Percentiles rank a stretch among this genome's conserved stretches.
phyloP scores from a whole-genome alignment of 2,888 invertebrate genomes.

The Erannis defoliaria region DNA sequence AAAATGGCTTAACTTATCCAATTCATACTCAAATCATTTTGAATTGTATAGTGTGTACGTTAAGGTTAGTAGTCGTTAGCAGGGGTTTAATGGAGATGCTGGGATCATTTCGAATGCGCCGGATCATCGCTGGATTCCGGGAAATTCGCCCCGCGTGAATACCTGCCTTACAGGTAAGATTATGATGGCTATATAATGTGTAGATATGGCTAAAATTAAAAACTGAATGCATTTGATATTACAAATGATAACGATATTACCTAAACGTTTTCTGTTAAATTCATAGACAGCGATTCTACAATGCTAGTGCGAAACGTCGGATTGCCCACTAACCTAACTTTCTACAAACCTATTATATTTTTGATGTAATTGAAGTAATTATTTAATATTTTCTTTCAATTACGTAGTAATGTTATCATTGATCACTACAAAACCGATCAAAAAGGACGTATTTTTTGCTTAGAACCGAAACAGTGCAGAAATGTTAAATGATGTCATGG shows the following conservation, averaged over 20 bases:
- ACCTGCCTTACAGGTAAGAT: slow-evolving; percentile 83
- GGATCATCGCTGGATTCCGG: slow-evolving; percentile 86
- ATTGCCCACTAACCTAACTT: too few species aligned
- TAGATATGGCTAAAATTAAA: slow-evolving; percentile 55
- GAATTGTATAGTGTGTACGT: slow-evolving; percentile 24
- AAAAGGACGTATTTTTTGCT: too few species aligned
- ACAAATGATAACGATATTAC: not conserved
- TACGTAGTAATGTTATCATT: too few species aligned
- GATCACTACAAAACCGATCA: too few species aligned
- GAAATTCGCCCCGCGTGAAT: slow-evolving; percentile 85
- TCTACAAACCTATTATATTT: too few species aligned
- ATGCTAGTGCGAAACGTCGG: too few species aligned
- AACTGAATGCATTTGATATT: not conserved
- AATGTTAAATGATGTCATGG: too few species aligned
- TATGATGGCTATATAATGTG: slow-evolving; percentile 41
- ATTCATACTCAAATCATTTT: slow-evolving; percentile 31
- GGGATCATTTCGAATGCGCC: slow-evolving; percentile 71
- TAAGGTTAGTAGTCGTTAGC: slow-evolving; percentile 43
- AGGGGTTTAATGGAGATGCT: slow-evolving; percentile 60
- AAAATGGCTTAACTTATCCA: slow-evolving; percentile 50
- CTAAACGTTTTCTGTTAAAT: too few species aligned
- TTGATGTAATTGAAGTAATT: too few species aligned
- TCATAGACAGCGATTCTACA: too few species aligned
- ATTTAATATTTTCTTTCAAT: too few species aligned
- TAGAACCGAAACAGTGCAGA: too few species aligned